Evolutionary conservation across 2,888 invertebrate genomes (phyloP).

Genomic region (Drosophila melanocephala): DNA sequence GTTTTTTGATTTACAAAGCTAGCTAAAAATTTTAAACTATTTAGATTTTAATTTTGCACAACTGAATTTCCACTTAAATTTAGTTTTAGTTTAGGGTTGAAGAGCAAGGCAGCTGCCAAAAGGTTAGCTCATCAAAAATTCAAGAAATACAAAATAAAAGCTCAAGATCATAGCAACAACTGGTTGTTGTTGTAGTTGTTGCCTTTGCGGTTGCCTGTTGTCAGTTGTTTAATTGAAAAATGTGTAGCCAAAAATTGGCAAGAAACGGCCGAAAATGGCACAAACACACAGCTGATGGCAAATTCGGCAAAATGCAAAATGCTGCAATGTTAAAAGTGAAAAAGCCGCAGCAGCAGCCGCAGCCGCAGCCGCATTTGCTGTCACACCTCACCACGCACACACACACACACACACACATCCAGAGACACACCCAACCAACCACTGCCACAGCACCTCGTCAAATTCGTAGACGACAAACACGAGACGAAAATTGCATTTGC

Average conservation of each 20-base stretch:
- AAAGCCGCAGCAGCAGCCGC: constrained; percentile 74
- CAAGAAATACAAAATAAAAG: constrained; percentile 38
- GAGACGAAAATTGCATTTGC: constrained; percentile 76
- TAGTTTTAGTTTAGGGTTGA: constrained; percentile 20
- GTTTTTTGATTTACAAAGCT: not conserved
- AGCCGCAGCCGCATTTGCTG: constrained; percentile 76
- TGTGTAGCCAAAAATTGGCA: constrained; percentile 57
- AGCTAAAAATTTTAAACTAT: not conserved
- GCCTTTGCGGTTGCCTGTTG: constrained; percentile 27
- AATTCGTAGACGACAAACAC: constrained; percentile 78
- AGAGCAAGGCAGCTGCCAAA: constrained; percentile 30
- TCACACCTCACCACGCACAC: constrained; percentile 48
- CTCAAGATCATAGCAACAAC: constrained; percentile 40
- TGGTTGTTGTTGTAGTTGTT: constrained; percentile 24
- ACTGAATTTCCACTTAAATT: not conserved
- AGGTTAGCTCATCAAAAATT: constrained; percentile 55
- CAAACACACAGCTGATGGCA: constrained; percentile 58
- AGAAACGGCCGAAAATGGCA: constrained; percentile 60
- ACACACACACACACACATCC: not conserved
- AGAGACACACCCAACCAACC: not conserved
- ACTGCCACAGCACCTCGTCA: constrained; percentile 34
- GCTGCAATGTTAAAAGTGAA: constrained; percentile 75
- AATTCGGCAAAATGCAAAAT: constrained; percentile 58
- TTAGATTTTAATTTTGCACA: not conserved
- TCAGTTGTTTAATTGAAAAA: constrained; percentile 63